phyloP scores from a whole-genome alignment of 2,797 vertebrate species.

The Mormyrops boulengeri region DNA sequence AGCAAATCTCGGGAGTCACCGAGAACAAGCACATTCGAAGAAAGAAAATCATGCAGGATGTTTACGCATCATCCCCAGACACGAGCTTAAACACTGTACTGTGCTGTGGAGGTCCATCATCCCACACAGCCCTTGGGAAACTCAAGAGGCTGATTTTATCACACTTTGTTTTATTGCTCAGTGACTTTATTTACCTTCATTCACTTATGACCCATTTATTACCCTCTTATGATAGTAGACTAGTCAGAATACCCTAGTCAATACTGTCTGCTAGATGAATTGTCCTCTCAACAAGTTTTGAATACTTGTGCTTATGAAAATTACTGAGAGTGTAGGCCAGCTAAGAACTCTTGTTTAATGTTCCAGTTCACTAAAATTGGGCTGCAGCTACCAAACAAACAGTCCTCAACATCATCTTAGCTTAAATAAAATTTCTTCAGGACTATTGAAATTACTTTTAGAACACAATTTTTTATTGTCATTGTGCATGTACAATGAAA shows the following conservation, averaged over 20 bases:
- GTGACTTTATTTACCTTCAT: background rate
- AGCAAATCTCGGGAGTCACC: constrained; percentile 1
- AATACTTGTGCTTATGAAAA: background rate
- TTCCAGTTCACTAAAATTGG: background rate
- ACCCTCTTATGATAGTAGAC: background rate
- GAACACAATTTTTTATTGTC: background rate
- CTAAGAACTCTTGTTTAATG: background rate
- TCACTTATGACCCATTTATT: background rate
- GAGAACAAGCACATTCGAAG: constrained; percentile 16
- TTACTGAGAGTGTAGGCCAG: background rate
- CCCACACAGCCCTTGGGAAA: background rate
- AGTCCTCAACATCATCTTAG: background rate
- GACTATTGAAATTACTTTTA: background rate
- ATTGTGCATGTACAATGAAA: background rate
- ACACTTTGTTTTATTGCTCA: background rate
- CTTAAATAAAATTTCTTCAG: background rate
- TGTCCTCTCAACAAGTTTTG: background rate
- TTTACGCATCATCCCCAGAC: background rate
- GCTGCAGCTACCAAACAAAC: background rate
- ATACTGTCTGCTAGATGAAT: background rate
- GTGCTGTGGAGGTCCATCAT: background rate
- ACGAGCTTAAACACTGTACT: background rate
- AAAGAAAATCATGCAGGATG: too few species aligned
- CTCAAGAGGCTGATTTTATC: background rate
- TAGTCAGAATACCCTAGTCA: background rate